Evolutionary conservation across 2,797 vertebrate genomes (phyloP), one percentile per base, ranked within the genome.

Genomic region (Lepilemur ruficaudatus): DNA sequence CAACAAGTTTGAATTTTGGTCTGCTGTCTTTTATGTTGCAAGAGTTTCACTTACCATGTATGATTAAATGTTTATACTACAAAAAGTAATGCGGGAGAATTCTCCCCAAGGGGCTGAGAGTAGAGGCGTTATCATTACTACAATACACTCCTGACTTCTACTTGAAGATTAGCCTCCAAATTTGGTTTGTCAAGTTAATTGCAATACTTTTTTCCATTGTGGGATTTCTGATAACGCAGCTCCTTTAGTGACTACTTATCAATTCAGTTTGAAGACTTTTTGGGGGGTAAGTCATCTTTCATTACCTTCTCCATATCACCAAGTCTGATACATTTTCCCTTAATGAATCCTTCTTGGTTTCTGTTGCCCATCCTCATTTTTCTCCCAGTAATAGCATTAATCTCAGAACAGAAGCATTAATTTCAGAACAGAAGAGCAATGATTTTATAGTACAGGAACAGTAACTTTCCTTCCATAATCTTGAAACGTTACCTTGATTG

Each of bases 161-260:
- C 79, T 89, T 70, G 52, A 83, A 89, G 35, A 70, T 32, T 78
- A 22, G 43, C 59, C 28, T 90, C 57, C 50, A 90, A 43, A 59
- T 28, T 35, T 41, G 2, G 13, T 43, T 93, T 78, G 17, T 32
- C 78, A 72, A 69, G 38, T 61, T 52, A 14, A 25, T 43, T 35
- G 23, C 11, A 69, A 25, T 52, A 61, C 12, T 70, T 18, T 67
- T 73, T 79, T 35, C 30, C 41, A 23, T 13, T 61, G 61, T 76
- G 69, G n/a, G 59, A 61, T 61, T 52, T 28, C 35, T 70, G 7
- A 25, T 52, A 83, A 59, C 14, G 59, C 4, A 61, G 5, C 41
- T 76, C 17, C 50, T 76, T 65, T 5, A 79, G 15, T 48, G 22
- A 72, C 52, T 76, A 35, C 30, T 78, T 48, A 13, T 57, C 38